Conservation (phyloP, 2,888 invertebrate genomes). For the Cancer borealis region DNA sequence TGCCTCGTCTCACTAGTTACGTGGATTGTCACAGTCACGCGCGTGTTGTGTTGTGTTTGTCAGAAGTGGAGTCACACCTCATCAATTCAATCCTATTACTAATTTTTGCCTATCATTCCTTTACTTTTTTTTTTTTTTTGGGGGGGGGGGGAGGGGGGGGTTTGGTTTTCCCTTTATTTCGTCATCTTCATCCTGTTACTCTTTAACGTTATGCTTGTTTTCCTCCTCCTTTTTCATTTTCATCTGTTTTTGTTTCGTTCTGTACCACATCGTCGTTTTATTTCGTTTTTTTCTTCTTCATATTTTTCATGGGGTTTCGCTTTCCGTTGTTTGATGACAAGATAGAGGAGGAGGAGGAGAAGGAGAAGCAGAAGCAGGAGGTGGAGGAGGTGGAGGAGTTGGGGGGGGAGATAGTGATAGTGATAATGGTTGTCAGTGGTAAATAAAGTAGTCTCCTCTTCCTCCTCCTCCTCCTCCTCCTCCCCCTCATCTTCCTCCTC, state of each 20-base stretch:
- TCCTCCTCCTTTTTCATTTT: background rate
- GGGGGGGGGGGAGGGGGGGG: no score
- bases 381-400: background rate
- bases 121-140: background rate
- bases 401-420: background rate
- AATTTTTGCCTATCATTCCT: background rate
- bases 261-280: background rate
- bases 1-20: background rate
- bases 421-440: background rate
- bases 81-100: background rate
- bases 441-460: background rate
- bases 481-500: background rate
- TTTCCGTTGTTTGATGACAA: background rate
- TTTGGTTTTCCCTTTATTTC: background rate
- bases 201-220: background rate
- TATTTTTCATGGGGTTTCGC: background rate
- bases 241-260: background rate
- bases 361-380: background rate
- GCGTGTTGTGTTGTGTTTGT: no score
- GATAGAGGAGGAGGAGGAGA: background rate
- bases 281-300: background rate
- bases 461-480: background rate
- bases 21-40: constrained; percentile 16
- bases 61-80: background rate
- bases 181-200: background rate